phyloP scores from a whole-genome alignment of 1,140 invertebrate species.

The Aphelinus certus region DNA sequence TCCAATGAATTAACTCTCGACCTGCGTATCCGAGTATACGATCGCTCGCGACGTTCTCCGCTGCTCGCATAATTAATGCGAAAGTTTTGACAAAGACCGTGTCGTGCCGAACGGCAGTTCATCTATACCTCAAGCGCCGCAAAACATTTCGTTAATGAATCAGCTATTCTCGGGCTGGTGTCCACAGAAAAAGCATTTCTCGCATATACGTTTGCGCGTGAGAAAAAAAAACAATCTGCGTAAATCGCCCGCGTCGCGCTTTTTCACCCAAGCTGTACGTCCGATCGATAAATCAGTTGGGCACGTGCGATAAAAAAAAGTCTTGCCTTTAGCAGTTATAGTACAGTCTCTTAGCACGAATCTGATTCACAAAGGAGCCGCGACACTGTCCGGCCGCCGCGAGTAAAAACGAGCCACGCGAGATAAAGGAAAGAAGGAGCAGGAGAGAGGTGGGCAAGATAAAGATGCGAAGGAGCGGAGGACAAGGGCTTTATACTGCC shows the following conservation, averaged over 20 bases:
- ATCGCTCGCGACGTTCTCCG: too few relatives aligned
- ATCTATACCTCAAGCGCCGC: background rate
- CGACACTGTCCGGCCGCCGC: background rate
- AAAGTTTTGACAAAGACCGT: background rate
- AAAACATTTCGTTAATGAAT: constrained; percentile 25
- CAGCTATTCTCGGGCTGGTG: background rate
- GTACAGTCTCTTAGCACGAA: background rate
- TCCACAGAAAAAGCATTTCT: background rate
- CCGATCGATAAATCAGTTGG: background rate
- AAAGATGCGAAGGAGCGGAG: constrained; percentile 5
- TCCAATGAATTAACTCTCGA: too few relatives aligned
- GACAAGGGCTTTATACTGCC: background rate
- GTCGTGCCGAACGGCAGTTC: background rate
- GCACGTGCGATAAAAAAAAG: too few relatives aligned
- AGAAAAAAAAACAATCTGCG: constrained; percentile 19
- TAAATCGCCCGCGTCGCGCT: background rate
- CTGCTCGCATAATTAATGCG: background rate
- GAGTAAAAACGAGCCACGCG: background rate
- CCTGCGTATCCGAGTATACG: too few relatives aligned
- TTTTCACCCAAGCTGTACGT: background rate
- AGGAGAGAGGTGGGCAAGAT: background rate
- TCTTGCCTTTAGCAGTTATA: too few relatives aligned
- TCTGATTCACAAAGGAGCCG: constrained; percentile 11
- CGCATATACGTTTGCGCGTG: too few relatives aligned
- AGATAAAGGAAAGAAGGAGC: background rate